Base-by-base conservation (phyloP, 2,888 invertebrate species). In the Argynnis bischoffii region DNA sequence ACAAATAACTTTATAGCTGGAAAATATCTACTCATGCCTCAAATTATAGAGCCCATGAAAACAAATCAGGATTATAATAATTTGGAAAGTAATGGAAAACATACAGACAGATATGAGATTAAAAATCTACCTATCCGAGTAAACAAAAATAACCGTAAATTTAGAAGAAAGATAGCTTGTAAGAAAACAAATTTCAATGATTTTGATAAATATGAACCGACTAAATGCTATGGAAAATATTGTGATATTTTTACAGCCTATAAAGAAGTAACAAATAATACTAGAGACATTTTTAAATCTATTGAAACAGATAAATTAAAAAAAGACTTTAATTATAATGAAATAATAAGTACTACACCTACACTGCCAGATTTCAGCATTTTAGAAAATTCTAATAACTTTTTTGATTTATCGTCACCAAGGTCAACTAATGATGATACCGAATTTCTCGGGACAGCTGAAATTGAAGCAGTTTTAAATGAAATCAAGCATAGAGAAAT, bases 401-500 rank as follows among this genome's bases (percentile, higher is more conserved):
- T 55, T 21, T 21, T 53, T 18, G n/a, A 47, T 18, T 57, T 61
- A 35, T 55, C 67, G 16, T 48, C 57, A 51, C 51, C 55, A 18
- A 69, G 46, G 15, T 61, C 61, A 31, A 35, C 41, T 4, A 50
- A 61, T 64, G 55, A 55, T 47, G 55, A 66, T 46, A 21, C 46
- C 11, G 54, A 66, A 6, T 51, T 50, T 26, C 47, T 63, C 14
- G 80, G 78, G 0, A 85, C 85, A 11, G 81, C 79, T 3, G 78
- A 83, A 69, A 79, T 89, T 57, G 89, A 89, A 77, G 73, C 69
- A 18, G 65, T 88, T 54, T 76, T 90, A 0, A 80, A 84, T 66
- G 77, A 82, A 67, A 82, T 87, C 15, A 89, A 88, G 77, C 68
- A 75, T 16, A 84, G 79, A 72, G 81, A 84, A 2, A 71, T 83